These are phyloP conservation scores for Opisthocomus hoazin DNA, from an alignment of 2,113 vertebrate genomes.

Conservation along the genomic window DNA sequence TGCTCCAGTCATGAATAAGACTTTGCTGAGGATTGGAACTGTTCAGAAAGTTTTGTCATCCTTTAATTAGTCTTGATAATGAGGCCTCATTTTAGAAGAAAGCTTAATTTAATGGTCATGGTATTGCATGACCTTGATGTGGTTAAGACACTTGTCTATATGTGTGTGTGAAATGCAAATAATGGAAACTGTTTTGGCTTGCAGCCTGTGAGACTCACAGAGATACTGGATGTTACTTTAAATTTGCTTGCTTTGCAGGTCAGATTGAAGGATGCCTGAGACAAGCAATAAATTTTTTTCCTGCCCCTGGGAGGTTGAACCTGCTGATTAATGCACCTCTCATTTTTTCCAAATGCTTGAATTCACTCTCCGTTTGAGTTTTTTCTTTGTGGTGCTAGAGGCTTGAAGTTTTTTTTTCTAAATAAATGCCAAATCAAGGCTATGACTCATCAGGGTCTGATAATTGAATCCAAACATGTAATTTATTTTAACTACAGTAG, in stretches of 20 bases:
- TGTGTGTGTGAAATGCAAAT: conserved; percentile 74
- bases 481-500: conserved; percentile 22
- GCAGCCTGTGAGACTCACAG: conserved; percentile 39
- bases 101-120: conserved; percentile 61
- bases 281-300: conserved; percentile 61
- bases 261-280: conserved; percentile 66
- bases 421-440: background rate
- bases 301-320: conserved; percentile 25
- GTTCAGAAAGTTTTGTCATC: conserved; percentile 48
- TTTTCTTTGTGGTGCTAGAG: conserved; percentile 25
- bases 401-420: background rate
- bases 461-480: conserved; percentile 25
- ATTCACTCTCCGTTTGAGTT: conserved; percentile 39
- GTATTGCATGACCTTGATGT: conserved; percentile 67
- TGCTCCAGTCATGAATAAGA: conserved; percentile 10
- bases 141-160: conserved; percentile 61
- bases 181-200: conserved; percentile 56
- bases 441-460: conserved; percentile 6
- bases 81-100: conserved; percentile 60
- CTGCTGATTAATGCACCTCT: conserved; percentile 54
- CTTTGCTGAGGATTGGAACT: conserved; percentile 4
- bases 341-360: conserved; percentile 24
- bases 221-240: conserved; percentile 54
- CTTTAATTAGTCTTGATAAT: conserved; percentile 69
- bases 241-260: conserved; percentile 71